Percentiles rank a stretch among this genome's conserved stretches.
Evolutionary conservation across 92 coral and sea anemone genomes (phyloP).

Genomic region (Chrysogorgia sp.): DNA sequence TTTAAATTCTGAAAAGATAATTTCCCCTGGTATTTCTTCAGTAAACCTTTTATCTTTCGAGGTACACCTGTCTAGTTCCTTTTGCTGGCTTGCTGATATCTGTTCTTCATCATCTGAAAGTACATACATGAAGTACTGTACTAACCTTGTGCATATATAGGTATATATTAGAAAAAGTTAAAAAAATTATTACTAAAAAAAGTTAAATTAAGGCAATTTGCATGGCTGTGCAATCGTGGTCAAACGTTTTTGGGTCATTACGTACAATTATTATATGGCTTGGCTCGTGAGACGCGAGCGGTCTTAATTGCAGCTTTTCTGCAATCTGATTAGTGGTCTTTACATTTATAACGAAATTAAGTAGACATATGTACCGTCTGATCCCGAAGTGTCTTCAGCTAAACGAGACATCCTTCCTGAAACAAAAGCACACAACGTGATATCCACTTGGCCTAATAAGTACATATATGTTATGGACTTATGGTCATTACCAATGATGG

Average conservation of each 20-base stretch:
- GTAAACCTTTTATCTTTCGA: conserved; percentile 73
- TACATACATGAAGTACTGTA: too few species aligned
- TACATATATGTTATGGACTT: too few species aligned
- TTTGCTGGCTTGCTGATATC: conserved; percentile 70
- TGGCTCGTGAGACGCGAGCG: background rate
- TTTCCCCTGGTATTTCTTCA: conserved; percentile 80
- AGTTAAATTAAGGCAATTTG: too few species aligned
- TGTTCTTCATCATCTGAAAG: conserved; percentile 90
- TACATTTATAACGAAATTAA: too few species aligned
- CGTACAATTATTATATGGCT: background rate
- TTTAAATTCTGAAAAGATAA: conserved; percentile 70
- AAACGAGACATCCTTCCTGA: conserved; percentile 21
- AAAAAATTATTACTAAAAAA: too few species aligned
- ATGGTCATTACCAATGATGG: too few species aligned
- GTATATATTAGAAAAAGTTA: too few species aligned
- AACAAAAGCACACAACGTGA: background rate
- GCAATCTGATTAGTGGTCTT: too few species aligned
- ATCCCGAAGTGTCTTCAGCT: conserved; percentile 6
- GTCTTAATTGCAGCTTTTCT: background rate
- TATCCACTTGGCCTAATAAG: too few species aligned
- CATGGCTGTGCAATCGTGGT: too few species aligned
- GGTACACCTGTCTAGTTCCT: conserved; percentile 71
- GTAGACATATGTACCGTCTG: background rate
- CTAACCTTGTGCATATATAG: too few species aligned
- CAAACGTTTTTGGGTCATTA: too few species aligned